Conservation (phyloP, 2,797 vertebrate species). For the Karalla daura region DNA sequence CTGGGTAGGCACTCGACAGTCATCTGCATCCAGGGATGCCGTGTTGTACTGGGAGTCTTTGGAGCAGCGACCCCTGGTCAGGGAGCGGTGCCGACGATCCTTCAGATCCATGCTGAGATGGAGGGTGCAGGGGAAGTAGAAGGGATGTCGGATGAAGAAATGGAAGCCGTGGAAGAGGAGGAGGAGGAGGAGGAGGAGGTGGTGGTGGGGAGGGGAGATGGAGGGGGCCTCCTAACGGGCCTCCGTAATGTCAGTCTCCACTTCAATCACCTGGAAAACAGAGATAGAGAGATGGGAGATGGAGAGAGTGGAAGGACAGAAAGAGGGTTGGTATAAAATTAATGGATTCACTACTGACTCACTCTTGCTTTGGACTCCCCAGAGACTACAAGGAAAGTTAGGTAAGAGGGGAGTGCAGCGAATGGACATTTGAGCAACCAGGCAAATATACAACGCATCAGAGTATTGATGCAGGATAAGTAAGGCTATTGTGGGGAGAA, state of each 20-base stretch:
- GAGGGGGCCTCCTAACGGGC: slow-evolving; percentile 60
- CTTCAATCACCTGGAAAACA: slow-evolving; percentile 79
- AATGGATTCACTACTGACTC: slow-evolving; percentile 63
- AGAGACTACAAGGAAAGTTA: slow-evolving; percentile 52
- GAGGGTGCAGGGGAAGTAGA: not conserved
- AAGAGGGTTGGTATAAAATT: slow-evolving; percentile 61
- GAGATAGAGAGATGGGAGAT: slow-evolving; percentile 49
- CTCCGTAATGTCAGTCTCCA: slow-evolving; percentile 63
- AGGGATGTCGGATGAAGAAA: slow-evolving; percentile 5
- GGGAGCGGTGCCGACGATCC: slow-evolving; percentile 92
- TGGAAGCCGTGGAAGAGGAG: slow-evolving; percentile 8
- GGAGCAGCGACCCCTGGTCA: slow-evolving; percentile 90
- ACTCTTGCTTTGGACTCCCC: slow-evolving; percentile 43
- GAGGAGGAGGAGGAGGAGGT: slow-evolving; percentile 10
- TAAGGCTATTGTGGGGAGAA: slow-evolving; percentile 65
- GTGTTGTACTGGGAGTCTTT: slow-evolving; percentile 95
- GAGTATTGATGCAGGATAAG: slow-evolving; percentile 65
- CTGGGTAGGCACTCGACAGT: slow-evolving; percentile 96
- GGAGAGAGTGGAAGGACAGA: slow-evolving; percentile 43
- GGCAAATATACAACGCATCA: slow-evolving; percentile 65
- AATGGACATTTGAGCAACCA: slow-evolving; percentile 67
- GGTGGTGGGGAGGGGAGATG: slow-evolving; percentile 9
- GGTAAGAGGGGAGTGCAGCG: slow-evolving; percentile 45
- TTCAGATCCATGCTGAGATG: slow-evolving; percentile 91
- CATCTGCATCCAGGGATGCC: slow-evolving; percentile 92